A percentile compares a stretch with the other conserved stretches of the same genome.
Evolutionary conservation across 2,888 invertebrate genomes (phyloP).

Genomic region (Antheraea yamamai): DNA sequence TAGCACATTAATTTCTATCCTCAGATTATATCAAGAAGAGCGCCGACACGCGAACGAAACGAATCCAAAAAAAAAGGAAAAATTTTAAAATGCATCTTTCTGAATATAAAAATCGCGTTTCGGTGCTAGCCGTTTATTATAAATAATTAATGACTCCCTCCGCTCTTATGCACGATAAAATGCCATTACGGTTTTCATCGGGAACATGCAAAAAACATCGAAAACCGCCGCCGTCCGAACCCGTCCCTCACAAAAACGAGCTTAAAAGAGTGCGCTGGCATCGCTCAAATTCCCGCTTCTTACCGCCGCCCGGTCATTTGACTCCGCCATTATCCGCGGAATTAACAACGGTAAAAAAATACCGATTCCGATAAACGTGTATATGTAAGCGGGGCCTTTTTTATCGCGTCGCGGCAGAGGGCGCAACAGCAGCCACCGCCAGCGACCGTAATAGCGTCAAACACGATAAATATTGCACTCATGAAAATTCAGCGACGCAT

Average conservation of each 20-base stretch:
- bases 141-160: conserved; percentile 81
- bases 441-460: conserved; percentile 62
- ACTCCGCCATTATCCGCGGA: conserved; percentile 79
- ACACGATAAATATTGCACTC: conserved; percentile 72
- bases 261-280: conserved; percentile 78
- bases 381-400: conserved; percentile 51
- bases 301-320: conserved; percentile 75
- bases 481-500: conserved; percentile 74
- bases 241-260: conserved; percentile 66
- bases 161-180: conserved; percentile 81
- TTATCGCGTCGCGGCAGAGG: conserved; percentile 71
- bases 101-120: conserved; percentile 60
- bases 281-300: conserved; percentile 80
- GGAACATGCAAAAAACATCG: conserved; percentile 72
- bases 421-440: conserved; percentile 45
- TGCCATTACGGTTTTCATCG: conserved; percentile 82
- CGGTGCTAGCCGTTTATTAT: conserved; percentile 79
- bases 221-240: conserved; percentile 71
- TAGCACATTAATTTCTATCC: neutral
- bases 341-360: conserved; percentile 75
- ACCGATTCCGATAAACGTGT: conserved; percentile 65
- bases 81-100: conserved; percentile 43
- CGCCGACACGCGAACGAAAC: conserved; percentile 10
- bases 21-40: neutral
- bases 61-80: neutral